A percentile compares a stretch with the other conserved stretches of the same genome.
phyloP scores from a whole-genome alignment of 2,797 vertebrate species.

The Liasis olivaceus region DNA sequence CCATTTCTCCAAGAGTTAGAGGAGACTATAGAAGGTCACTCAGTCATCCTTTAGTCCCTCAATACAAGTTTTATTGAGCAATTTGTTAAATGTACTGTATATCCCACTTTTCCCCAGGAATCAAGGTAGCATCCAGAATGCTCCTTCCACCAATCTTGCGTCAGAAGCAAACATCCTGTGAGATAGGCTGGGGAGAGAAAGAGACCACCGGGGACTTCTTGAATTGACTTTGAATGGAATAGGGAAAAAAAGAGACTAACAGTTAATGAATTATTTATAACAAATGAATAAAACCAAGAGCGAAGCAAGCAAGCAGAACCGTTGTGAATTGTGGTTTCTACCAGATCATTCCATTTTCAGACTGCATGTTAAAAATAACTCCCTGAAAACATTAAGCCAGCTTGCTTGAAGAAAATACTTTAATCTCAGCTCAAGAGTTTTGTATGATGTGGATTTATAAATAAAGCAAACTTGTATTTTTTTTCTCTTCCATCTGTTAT shows the following conservation, averaged over 20 bases:
- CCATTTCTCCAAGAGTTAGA: neutral
- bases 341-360: neutral
- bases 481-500: too few relatives aligned
- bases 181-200: neutral
- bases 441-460: neutral
- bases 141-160: neutral
- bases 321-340: neutral
- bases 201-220: neutral
- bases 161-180: neutral
- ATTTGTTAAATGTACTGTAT: neutral
- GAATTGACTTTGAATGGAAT: neutral
- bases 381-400: neutral
- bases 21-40: neutral
- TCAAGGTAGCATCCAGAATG: neutral
- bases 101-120: neutral
- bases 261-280: neutral
- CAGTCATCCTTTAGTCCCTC: neutral
- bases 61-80: neutral
- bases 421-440: neutral
- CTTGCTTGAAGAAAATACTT: neutral
- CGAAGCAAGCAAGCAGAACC: neutral
- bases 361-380: neutral
- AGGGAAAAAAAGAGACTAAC: neutral
- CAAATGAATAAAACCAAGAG: neutral
- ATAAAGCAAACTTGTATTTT: neutral